Evolutionary conservation across 2,113 vertebrate species (phyloP), one percentile per base, ranked within the genome.

Genomic region (Proteles cristata): DNA sequence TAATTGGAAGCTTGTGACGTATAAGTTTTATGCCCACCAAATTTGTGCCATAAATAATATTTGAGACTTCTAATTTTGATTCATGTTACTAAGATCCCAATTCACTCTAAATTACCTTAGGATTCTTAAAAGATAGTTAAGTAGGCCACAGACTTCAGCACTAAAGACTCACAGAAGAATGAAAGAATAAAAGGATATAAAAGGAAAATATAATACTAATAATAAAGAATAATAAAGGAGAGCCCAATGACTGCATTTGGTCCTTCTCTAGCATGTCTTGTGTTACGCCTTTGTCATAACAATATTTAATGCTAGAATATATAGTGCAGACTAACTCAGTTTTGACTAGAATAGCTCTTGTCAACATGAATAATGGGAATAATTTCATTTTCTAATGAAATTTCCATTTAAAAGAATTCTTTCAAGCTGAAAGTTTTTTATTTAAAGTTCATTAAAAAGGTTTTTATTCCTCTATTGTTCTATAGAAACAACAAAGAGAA

Each of bases 211-310:
- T 16, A 76, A 76, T 76, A 28, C 45, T 45, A 76, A 76, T 45
- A 76, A 76, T 28, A 12, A 33, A 21, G 45, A 79, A 79, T 11
- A 50, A 50, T 31, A 33, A 33, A 63, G 66, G 11, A 10, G 66
- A 1, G 7, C 1, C 31, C 19, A 45, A 10, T 4, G 16, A 1
- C 11, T 17, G 25, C 10, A 63, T 89, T 48, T 58, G 23, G 33
- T 5, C 58, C 28, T 23, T n/a, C 35, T 48, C 58, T 61, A 8
- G 8, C 3, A 12, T 11, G 1, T 2, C 8, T 28, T 25, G 1
- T 58, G 14, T 25, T 23, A 15, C 17, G 11, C 17, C 17, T 53
- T 35, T 28, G 11, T 26, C 17, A 10, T 16, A 48, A 48, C 17
- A 79, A 28, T 43, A 43, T 50, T 58, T 69, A 45, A 55, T 33